Evolutionary conservation across 2,113 vertebrate genomes (phyloP), one percentile per base, ranked within the genome.

Genomic region (Plecturocebus donacophilus): DNA sequence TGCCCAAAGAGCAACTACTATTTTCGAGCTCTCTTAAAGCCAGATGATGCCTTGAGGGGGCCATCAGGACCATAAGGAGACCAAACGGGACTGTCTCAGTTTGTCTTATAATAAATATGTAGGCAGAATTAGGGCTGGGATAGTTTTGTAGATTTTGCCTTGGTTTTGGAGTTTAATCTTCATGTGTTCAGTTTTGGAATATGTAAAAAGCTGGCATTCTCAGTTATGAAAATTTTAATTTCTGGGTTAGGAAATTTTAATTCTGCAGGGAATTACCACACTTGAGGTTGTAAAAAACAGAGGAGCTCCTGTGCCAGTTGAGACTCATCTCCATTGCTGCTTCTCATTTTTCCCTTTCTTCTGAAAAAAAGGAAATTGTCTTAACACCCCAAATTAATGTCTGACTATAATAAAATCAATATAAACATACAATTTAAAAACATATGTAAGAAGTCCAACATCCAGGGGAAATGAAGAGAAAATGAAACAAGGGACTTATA

Each of bases 151-250:
- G 30, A 71, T 40, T 66, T 95, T 95, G 52, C 35, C 49, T 94
- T 79, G n/a, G 52, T 87, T 93, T 77, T 45, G 56, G 38, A 90
- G 52, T 23, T 85, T 82, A 76, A 95, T 81, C 94, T 95, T 32
- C 79, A 84, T 87, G 40, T 97, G 91, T 80, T 86, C 66, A 19
- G 32, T 68, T 68, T 19, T n/a, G 66, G 66, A 35, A 68, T 68
- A 68, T 68, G 66, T 68, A n/a, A n/a, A 68, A 68, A 68, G 32
- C 30, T 1, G 16, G 13, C 66, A n/a, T 68, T 68, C 73, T 77
- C 45, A 70, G 76, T 97, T 95, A 73, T 75, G 89, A 88, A 98
- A 96, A 35, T 91, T 97, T 92, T 94, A 97, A 94, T 97, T 97
- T 85, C 47, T 79, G 45, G 5, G 66, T 97, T 95, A 73, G 71